Conservation (phyloP, 1,140 invertebrate genomes). For the Eumeta japonica region DNA sequence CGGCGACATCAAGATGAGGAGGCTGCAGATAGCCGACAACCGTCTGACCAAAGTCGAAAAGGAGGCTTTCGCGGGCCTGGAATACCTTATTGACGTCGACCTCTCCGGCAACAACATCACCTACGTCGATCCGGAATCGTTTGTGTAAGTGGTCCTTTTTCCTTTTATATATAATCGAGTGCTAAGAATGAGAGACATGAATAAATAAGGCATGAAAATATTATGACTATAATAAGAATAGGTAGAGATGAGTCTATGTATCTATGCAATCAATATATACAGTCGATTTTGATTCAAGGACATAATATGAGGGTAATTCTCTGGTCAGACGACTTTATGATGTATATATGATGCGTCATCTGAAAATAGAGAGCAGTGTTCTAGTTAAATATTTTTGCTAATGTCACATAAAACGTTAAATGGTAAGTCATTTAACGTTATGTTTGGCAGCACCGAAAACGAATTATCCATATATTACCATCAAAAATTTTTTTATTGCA, state of each 20-base stretch:
- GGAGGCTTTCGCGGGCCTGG: slow-evolving; percentile 63
- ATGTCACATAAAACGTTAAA: too few relatives aligned
- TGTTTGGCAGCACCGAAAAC: too few relatives aligned
- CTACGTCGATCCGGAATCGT: slow-evolving; percentile 64
- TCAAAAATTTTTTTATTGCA: too few relatives aligned
- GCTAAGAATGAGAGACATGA: too few relatives aligned
- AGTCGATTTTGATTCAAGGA: too few relatives aligned
- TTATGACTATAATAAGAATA: not conserved
- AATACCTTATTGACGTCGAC: slow-evolving; percentile 69
- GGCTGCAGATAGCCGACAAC: slow-evolving; percentile 71
- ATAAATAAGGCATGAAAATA: slow-evolving; percentile 4
- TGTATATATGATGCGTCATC: too few relatives aligned
- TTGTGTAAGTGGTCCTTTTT: slow-evolving; percentile 65
- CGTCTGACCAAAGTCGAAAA: slow-evolving; percentile 60
- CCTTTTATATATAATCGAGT: too few relatives aligned
- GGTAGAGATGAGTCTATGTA: not conserved
- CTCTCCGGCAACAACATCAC: slow-evolving; percentile 66
- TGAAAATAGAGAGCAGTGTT: too few relatives aligned
- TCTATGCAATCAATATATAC: not conserved
- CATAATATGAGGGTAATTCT: too few relatives aligned
- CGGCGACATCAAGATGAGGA: slow-evolving; percentile 64
- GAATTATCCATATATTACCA: too few relatives aligned
- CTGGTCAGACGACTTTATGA: not conserved
- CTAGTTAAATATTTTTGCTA: too few relatives aligned
- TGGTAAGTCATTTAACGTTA: too few relatives aligned